A percentile compares a stretch with the other conserved stretches of the same genome.
Evolutionary conservation across 1,140 invertebrate genomes (phyloP).

Genomic region (Drosophila funebris): DNA sequence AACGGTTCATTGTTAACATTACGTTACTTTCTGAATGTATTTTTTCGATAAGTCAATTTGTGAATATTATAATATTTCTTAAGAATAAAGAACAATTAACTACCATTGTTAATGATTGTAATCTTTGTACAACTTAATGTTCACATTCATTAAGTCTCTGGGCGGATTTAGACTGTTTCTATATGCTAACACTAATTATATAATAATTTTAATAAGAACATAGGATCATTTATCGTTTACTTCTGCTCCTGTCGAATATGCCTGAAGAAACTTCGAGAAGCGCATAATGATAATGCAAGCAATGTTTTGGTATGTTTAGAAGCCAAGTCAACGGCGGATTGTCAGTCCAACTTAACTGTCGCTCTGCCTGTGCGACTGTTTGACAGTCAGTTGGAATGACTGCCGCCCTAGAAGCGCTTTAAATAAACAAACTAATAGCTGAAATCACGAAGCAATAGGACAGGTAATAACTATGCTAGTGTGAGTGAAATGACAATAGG

Average conservation of each 20-base stretch:
- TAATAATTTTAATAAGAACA: no score
- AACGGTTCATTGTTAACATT: not conserved
- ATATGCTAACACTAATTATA: no score
- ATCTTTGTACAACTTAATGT: no score
- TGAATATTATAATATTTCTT: not conserved
- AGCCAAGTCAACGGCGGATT: slow-evolving; percentile 31
- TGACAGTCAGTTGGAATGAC: slow-evolving; percentile 35
- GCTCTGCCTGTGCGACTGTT: slow-evolving; percentile 24
- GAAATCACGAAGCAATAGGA: slow-evolving; percentile 67
- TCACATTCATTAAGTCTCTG: no score
- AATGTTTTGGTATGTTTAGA: slow-evolving; percentile 79
- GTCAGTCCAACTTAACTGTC: slow-evolving; percentile 11
- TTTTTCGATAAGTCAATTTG: not conserved
- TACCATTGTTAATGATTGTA: no score
- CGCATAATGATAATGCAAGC: slow-evolving; percentile 41
- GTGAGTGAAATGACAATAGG: slow-evolving; percentile 17
- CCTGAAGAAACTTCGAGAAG: slow-evolving; percentile 23
- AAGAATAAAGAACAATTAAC: not conserved
- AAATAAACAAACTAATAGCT: slow-evolving; percentile 82
- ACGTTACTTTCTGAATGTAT: not conserved
- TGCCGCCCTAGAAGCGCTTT: slow-evolving; percentile 72
- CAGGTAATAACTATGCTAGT: slow-evolving; percentile 31
- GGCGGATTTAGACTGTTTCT: no score
- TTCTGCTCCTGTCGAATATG: slow-evolving; percentile 7
- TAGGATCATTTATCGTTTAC: no score